Evolutionary conservation across 2,888 invertebrate species (phyloP).

Genomic region (Strigamia maritima): DNA sequence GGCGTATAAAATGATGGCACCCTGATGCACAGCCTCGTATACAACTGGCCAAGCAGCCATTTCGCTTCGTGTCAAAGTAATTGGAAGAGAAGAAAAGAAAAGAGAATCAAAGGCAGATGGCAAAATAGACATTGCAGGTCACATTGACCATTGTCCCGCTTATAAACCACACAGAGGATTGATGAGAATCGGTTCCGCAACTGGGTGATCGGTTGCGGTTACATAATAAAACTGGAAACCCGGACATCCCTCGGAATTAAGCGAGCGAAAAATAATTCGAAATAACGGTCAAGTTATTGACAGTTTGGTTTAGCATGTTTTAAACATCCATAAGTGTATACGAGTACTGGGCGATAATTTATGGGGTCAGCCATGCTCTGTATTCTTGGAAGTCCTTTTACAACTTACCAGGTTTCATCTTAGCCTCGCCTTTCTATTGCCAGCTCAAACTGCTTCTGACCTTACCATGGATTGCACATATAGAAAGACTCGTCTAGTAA

Average conservation of each 20-base stretch:
- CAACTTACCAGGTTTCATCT: conserved; percentile 15
- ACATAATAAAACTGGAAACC: neutral
- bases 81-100: neutral
- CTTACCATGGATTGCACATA: neutral
- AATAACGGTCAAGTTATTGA: neutral
- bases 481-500: neutral
- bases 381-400: conserved; percentile 10
- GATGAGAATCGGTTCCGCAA: conserved; percentile 15
- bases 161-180: conserved; percentile 2
- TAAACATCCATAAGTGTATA: neutral
- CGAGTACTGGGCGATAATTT: conserved; percentile 1
- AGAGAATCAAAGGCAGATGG: conserved; percentile 4
- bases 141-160: neutral
- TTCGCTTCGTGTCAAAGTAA: conserved; percentile 10
- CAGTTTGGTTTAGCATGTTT: neutral
- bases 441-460: conserved; percentile 10
- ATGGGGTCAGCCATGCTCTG: conserved; percentile 10
- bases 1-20: conserved; percentile 15
- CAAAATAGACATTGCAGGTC: neutral
- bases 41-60: conserved; percentile 1
- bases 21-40: conserved; percentile 10
- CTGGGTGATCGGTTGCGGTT: neutral
- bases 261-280: neutral
- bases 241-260: neutral
- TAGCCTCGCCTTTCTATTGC: conserved; percentile 2